phyloP scores from a whole-genome alignment of 2,888 invertebrate species.

The Limnephilus rhombicus region DNA sequence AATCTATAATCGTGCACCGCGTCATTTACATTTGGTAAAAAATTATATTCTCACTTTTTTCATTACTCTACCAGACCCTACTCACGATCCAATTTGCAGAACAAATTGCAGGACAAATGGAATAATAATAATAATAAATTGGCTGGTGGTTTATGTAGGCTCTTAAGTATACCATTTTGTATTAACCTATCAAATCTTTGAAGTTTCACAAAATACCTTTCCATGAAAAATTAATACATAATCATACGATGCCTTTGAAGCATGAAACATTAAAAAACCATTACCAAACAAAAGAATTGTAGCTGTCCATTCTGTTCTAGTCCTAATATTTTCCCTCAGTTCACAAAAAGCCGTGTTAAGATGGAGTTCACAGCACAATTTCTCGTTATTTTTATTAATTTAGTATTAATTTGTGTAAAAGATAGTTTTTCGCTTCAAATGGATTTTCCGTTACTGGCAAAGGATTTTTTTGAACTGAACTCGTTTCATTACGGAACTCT shows the following conservation, averaged over 20 bases:
- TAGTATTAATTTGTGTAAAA: background rate
- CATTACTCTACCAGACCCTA: no score
- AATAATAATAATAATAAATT: no score
- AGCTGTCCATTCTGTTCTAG: background rate
- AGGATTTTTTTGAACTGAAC: constrained; percentile 44
- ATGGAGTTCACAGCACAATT: background rate
- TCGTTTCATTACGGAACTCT: constrained; percentile 32
- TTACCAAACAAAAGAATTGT: background rate
- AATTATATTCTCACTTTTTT: no score
- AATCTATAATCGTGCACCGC: no score
- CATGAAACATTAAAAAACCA: background rate
- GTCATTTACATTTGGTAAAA: no score
- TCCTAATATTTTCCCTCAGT: background rate
- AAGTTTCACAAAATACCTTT: background rate
- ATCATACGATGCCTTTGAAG: background rate
- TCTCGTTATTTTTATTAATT: background rate
- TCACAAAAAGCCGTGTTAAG: background rate
- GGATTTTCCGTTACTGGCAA: background rate
- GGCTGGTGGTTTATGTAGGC: no score
- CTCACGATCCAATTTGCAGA: no score
- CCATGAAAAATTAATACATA: no score
- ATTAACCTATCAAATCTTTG: background rate
- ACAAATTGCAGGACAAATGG: no score
- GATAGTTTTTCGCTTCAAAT: background rate
- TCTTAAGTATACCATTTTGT: no score